phyloP scores from a whole-genome alignment of 2,797 vertebrate genomes.

The Fratercula arctica region DNA sequence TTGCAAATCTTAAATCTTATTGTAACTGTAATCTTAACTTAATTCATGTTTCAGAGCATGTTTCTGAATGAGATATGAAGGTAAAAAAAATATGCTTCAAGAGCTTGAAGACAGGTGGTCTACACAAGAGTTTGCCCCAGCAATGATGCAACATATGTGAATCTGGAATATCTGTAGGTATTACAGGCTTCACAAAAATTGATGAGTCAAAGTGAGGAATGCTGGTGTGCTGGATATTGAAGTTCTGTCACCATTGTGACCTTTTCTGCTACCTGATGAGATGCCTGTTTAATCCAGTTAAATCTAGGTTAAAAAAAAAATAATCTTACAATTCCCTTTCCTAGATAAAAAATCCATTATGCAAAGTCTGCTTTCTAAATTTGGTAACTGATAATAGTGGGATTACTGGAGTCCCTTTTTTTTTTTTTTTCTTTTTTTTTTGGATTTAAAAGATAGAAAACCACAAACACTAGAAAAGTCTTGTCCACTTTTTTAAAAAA shows the following conservation, averaged over 20 bases:
- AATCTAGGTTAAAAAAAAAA: neutral
- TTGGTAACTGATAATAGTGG: neutral
- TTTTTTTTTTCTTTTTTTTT: neutral
- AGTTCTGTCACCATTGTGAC: neutral
- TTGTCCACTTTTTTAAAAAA: neutral
- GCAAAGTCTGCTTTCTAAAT: neutral
- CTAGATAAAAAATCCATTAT: neutral
- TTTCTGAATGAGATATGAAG: neutral
- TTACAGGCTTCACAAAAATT: neutral
- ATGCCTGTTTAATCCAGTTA: neutral
- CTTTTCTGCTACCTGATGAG: neutral
- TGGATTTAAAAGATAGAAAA: neutral
- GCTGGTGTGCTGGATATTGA: neutral
- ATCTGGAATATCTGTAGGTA: neutral
- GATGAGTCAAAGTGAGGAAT: neutral
- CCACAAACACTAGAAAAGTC: neutral
- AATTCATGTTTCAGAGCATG: neutral
- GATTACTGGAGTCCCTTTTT: neutral
- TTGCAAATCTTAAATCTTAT: neutral
- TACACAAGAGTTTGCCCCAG: neutral
- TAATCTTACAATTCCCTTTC: neutral
- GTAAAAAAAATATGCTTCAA: neutral
- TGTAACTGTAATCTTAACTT: neutral
- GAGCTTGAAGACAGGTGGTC: neutral
- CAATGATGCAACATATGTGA: neutral